phyloP scores from a whole-genome alignment of 2,113 vertebrate species.

The Variabilichromis moorii region DNA sequence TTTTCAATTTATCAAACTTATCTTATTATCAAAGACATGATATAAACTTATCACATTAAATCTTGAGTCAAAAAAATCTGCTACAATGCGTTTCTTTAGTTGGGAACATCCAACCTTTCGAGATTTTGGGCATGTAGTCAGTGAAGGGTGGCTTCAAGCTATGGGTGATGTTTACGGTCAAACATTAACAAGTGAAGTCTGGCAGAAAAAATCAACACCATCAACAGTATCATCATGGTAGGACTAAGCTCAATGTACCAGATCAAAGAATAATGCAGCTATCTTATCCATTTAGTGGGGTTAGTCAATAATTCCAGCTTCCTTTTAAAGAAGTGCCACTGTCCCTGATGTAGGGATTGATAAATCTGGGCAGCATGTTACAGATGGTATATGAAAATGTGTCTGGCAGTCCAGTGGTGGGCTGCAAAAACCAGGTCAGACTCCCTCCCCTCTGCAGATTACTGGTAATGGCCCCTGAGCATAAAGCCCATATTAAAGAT shows the following conservation, averaged over 20 bases:
- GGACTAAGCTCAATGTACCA: background rate
- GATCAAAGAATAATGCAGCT: background rate
- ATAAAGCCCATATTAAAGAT: conserved; percentile 78
- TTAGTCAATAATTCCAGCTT: conserved; percentile 8
- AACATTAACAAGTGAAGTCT: conserved; percentile 6
- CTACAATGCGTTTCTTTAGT: background rate
- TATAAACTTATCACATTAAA: background rate
- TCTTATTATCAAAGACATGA: background rate
- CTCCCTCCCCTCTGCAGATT: conserved; percentile 65
- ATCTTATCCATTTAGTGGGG: background rate
- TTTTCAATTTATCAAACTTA: background rate
- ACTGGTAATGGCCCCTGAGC: conserved; percentile 73
- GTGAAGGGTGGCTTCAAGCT: background rate
- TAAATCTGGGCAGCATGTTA: conserved; percentile 49
- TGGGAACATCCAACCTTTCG: background rate
- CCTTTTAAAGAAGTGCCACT: conserved; percentile 4
- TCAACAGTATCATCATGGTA: background rate
- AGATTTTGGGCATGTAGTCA: background rate
- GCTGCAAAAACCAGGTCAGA: conserved; percentile 69
- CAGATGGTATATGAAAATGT: conserved; percentile 68
- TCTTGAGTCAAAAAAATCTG: background rate
- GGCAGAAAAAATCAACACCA: background rate
- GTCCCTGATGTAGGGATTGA: conserved; percentile 29
- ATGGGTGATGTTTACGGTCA: background rate
- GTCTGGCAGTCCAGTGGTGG: conserved; percentile 59